These are phyloP conservation scores for Periophthalmodon schlosseri DNA, from an alignment of 2,113 vertebrate genomes.

Conservation along the genomic window DNA sequence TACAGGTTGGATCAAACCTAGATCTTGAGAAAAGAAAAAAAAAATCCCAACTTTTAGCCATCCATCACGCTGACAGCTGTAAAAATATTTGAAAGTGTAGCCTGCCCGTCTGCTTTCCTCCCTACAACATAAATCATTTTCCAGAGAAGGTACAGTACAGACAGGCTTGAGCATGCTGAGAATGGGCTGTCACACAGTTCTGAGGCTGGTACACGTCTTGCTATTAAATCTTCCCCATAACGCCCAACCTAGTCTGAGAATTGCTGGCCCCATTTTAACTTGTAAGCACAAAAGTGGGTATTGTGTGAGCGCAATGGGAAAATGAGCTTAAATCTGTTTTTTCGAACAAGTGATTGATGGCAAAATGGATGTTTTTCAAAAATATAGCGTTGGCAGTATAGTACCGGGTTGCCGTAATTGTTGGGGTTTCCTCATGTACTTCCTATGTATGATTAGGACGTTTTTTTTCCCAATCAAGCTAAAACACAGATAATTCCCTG, in stretches of 20 bases:
- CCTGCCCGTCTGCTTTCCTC: background rate
- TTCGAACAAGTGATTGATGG: background rate
- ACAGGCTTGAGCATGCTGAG: slow-evolving; percentile 51
- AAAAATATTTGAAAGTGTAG: slow-evolving; percentile 26
- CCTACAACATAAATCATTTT: slow-evolving; percentile 36
- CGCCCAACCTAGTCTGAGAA: background rate
- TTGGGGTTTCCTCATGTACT: too few relatives aligned
- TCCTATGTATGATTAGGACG: too few relatives aligned
- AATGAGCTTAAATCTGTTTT: background rate
- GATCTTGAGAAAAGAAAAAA: slow-evolving; percentile 2
- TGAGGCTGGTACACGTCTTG: slow-evolving; percentile 36
- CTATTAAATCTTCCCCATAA: slow-evolving; percentile 44
- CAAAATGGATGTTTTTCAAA: too few relatives aligned
- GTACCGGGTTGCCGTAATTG: too few relatives aligned
- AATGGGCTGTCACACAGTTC: slow-evolving; percentile 32
- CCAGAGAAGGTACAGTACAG: slow-evolving; percentile 17
- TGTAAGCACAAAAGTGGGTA: background rate
- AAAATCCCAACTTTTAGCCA: slow-evolving; percentile 3
- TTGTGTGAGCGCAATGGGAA: background rate
- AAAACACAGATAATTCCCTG: too few relatives aligned
- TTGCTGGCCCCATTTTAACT: background rate
- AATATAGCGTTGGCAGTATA: too few relatives aligned
- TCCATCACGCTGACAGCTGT: slow-evolving; percentile 13
- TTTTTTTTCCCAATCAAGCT: too few relatives aligned
- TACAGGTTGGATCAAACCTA: background rate